Conservation (phyloP, 1,140 invertebrate genomes). For the Tribolium madens region DNA sequence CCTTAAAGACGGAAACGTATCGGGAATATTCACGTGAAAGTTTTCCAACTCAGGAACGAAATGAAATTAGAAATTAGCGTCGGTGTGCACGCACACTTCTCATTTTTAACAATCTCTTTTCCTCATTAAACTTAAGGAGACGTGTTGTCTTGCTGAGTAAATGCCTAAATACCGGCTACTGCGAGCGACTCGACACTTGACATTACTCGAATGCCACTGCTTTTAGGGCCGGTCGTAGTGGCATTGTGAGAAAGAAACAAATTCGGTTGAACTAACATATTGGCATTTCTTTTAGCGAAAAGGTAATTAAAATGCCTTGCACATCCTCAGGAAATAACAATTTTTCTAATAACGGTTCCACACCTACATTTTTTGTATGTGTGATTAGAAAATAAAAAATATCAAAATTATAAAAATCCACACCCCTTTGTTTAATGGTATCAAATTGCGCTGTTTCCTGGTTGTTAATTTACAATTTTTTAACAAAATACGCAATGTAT, state of each 20-base stretch:
- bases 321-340: too few relatives aligned
- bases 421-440: too few relatives aligned
- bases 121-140: slow-evolving; percentile 2
- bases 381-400: too few relatives aligned
- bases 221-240: too few relatives aligned
- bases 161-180: not conserved
- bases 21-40: slow-evolving; percentile 13
- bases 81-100: not conserved
- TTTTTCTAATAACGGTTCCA: too few relatives aligned
- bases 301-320: too few relatives aligned
- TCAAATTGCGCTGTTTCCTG: not conserved
- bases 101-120: slow-evolving; percentile 21
- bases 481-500: not conserved
- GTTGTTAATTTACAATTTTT: not conserved
- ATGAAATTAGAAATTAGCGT: slow-evolving; percentile 4
- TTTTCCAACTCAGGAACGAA: not conserved
- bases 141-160: not conserved
- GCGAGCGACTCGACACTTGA: not conserved
- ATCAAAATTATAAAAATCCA: too few relatives aligned
- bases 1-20: slow-evolving; percentile 6
- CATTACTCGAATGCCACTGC: not conserved
- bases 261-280: not conserved
- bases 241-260: too few relatives aligned
- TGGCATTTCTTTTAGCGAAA: too few relatives aligned
- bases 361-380: too few relatives aligned